Base-by-base conservation (phyloP, 2,888 invertebrate species). In the Deilephila porcellus region DNA sequence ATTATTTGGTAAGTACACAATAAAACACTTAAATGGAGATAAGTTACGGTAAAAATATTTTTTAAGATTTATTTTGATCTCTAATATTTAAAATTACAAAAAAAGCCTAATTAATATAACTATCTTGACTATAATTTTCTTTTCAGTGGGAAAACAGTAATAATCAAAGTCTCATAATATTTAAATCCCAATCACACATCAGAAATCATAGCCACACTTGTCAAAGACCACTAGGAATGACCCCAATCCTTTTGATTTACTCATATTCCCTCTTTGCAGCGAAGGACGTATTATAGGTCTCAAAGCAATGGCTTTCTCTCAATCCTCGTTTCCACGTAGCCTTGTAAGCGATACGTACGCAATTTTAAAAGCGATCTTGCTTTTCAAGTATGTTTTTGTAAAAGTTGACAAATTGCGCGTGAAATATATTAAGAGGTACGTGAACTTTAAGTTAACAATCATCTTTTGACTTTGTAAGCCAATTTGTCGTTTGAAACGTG, bases 211-310 rank as follows among this genome's bases (percentile, higher is more conserved):
- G 73, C 59, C 53, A 73, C 71, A 62, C 53, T n/a, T 53, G 52
- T 73, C 56, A 37, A 67, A 53, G 71, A 70, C 70, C 70, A 73
- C 73, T 70, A 71, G 70, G 34, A 20, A 29, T 62, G 73, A 71
- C 60, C 71, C 62, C 70, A 70, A 73, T 73, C 71, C 71, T 71
- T 53, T 34, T 73, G 62, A 70, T 70, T 71, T 63, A 53, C 71
- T 20, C 14, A 53, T 62, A 73, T 34, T 20, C 62, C 62, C 73
- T 53, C 37, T 73, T 70, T 71, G 72, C n/a, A 32, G n/a, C n/a
- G 45, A 62, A 67, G 72, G 70, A 19, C n/a, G 59, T 71, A 29
- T 73, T 62, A 60, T 45, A 60, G 74, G 74, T 60, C 71, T 71
- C 4, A 4, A 32, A 17, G 32, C 45, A 67, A 71, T 67, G 67